Percentiles rank a stretch among this genome's conserved stretches.
These are phyloP conservation scores for Macquaria australasica DNA, from an alignment of 2,113 vertebrate species.

Conservation along the genomic window DNA sequence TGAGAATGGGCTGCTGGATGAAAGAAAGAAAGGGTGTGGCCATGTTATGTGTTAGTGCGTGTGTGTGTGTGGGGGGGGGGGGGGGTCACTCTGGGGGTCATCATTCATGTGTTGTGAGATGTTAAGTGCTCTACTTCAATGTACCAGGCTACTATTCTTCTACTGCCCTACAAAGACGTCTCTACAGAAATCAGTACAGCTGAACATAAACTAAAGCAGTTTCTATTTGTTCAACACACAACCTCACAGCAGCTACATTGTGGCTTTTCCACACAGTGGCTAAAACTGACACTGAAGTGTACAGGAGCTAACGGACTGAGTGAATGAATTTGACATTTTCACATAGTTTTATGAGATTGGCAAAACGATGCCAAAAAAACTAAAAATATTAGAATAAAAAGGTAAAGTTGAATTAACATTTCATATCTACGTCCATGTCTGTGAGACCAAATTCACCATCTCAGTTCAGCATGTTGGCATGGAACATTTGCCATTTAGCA, in stretches of 20 bases:
- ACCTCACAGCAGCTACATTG: not conserved
- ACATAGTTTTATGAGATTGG: not conserved
- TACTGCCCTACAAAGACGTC: not conserved
- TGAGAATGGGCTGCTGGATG: slow-evolving; percentile 25
- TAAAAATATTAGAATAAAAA: not conserved
- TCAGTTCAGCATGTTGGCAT: not conserved
- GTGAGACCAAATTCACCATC: too few species aligned
- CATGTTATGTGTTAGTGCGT: not conserved
- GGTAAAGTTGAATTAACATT: too few species aligned
- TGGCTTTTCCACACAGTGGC: not conserved
- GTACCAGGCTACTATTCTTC: not conserved
- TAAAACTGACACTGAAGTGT: not conserved
- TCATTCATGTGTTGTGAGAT: slow-evolving; percentile 4
- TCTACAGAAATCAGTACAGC: not conserved
- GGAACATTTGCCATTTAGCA: not conserved
- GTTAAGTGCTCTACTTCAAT: slow-evolving; percentile 15
- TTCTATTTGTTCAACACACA: not conserved
- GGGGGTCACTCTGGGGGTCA: slow-evolving; percentile 25
- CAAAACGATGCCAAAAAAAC: not conserved
- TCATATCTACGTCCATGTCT: not conserved
- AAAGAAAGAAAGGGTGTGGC: slow-evolving; percentile 32
- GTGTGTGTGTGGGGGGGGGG: slow-evolving; percentile 10
- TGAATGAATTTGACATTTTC: not conserved
- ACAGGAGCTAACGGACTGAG: not conserved
- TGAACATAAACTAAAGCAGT: not conserved